phyloP scores from a whole-genome alignment of 2,888 invertebrate species.

The Drosophila leonis region DNA sequence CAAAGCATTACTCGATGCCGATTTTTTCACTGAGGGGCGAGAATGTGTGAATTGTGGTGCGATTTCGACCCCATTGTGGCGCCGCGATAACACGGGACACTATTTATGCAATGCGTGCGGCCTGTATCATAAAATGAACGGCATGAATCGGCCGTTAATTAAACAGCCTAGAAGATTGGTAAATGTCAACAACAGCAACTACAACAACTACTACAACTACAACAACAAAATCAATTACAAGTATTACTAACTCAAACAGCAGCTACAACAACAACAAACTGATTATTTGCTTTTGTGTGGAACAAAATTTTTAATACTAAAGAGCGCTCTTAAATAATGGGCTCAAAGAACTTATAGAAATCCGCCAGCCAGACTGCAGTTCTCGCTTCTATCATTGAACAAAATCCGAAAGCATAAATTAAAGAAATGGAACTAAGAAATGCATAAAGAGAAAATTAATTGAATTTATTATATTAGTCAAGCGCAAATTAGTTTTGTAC shows the following conservation, averaged over 20 bases:
- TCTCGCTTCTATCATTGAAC: constrained; percentile 76
- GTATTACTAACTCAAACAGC: constrained; percentile 57
- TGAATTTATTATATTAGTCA: constrained; percentile 84
- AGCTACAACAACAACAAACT: constrained; percentile 20
- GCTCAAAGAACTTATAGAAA: constrained; percentile 84
- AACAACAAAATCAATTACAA: constrained; percentile 41
- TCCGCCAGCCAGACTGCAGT: constrained; percentile 80
- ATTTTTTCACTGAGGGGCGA: constrained; percentile 91
- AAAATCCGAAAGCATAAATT: constrained; percentile 44
- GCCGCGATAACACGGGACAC: constrained; percentile 99
- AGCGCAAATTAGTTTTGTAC: constrained; percentile 67
- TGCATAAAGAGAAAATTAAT: constrained; percentile 81
- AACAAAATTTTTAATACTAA: constrained; percentile 76
- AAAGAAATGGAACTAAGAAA: constrained; percentile 46
- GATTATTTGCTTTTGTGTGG: constrained; percentile 68
- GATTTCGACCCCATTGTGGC: constrained; percentile 98
- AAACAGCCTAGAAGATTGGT: constrained; percentile 97
- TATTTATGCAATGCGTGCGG: constrained; percentile 99
- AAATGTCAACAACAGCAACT: constrained; percentile 80
- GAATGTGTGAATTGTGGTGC: constrained; percentile 99
- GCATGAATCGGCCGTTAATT: constrained; percentile 95
- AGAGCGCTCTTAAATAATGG: constrained; percentile 45
- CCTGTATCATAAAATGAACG: constrained; percentile 98
- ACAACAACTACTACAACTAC: constrained; percentile 30
- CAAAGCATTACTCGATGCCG: constrained; percentile 86